phyloP scores from a whole-genome alignment of 2,888 invertebrate species.

The Branchellion lobata region DNA sequence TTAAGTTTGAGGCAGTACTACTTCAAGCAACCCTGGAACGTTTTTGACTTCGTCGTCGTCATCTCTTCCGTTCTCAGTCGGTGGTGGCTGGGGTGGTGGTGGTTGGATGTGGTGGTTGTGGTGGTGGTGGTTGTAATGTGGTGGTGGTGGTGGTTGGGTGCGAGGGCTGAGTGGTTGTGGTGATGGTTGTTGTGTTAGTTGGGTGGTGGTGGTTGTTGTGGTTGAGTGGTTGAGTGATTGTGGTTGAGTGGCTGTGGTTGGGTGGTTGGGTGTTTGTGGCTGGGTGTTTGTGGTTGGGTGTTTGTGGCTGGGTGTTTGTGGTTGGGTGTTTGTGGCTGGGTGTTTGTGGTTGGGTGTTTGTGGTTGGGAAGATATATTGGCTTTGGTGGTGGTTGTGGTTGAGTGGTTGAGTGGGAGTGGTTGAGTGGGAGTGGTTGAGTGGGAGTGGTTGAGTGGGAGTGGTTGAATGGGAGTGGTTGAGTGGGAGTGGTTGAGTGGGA shows the following conservation, averaged over 20 bases:
- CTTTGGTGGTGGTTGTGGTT: not conserved
- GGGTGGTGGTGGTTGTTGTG: not conserved
- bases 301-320: no score
- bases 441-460: not conserved
- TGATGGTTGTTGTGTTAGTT: no score
- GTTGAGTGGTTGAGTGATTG: not conserved
- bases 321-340: no score
- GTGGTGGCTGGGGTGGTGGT: slow-evolving; percentile 24
- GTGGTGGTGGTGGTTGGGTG: not conserved
- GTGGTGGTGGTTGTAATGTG: not conserved
- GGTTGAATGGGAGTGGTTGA: not conserved
- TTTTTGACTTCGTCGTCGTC: slow-evolving; percentile 98
- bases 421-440: no score
- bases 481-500: not conserved
- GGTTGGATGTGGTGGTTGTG: not conserved
- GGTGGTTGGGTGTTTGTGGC: no score
- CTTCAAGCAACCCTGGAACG: slow-evolving; percentile 98
- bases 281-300: no score
- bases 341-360: slow-evolving; percentile 66
- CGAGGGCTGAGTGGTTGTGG: not conserved
- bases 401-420: no score
- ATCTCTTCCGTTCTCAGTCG: slow-evolving; percentile 95
- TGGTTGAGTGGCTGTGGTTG: not conserved
- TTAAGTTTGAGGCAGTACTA: slow-evolving; percentile 96
- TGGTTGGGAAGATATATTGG: not conserved